phyloP scores from a whole-genome alignment of 2,797 vertebrate species.

The Argyrosomus regius region DNA sequence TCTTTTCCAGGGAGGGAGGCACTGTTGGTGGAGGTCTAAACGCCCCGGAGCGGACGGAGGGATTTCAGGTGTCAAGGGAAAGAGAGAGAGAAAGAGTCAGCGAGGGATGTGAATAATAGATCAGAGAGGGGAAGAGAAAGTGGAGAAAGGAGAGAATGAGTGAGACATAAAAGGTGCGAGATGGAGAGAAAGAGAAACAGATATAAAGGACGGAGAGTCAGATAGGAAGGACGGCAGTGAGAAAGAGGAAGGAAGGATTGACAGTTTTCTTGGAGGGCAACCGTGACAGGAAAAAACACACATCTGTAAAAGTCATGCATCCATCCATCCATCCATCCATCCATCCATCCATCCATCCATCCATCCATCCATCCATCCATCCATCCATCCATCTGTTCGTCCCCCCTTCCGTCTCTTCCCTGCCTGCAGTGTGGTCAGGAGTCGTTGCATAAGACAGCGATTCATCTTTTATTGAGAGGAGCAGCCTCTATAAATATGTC shows the following conservation, averaged over 20 bases:
- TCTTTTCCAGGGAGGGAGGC: constrained; percentile 61
- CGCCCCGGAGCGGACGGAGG: constrained; percentile 53
- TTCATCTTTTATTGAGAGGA: constrained; percentile 77
- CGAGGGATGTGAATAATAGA: constrained; percentile 76
- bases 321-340: constrained; percentile 21
- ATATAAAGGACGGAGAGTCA: constrained; percentile 43
- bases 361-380: constrained; percentile 19
- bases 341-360: constrained; percentile 18
- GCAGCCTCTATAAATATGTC: constrained; percentile 73
- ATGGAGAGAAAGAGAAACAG: constrained; percentile 47
- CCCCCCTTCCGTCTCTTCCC: constrained; percentile 16
- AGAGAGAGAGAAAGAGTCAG: constrained; percentile 60
- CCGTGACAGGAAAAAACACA: constrained; percentile 38
- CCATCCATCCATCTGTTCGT: not conserved
- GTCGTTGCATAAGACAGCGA: constrained; percentile 71
- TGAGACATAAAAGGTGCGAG: constrained; percentile 44
- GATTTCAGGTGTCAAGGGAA: constrained; percentile 71
- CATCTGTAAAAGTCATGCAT: constrained; percentile 49
- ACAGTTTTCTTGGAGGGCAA: constrained; percentile 38
- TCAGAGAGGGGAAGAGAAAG: constrained; percentile 56
- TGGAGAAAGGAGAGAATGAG: constrained; percentile 38
- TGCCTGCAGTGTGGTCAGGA: constrained; percentile 61
- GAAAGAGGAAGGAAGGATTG: not conserved
- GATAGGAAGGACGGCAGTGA: constrained; percentile 14
- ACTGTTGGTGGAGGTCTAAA: constrained; percentile 64